Evolutionary conservation across 2,888 invertebrate species (phyloP).

Genomic region (Acleris laterana): DNA sequence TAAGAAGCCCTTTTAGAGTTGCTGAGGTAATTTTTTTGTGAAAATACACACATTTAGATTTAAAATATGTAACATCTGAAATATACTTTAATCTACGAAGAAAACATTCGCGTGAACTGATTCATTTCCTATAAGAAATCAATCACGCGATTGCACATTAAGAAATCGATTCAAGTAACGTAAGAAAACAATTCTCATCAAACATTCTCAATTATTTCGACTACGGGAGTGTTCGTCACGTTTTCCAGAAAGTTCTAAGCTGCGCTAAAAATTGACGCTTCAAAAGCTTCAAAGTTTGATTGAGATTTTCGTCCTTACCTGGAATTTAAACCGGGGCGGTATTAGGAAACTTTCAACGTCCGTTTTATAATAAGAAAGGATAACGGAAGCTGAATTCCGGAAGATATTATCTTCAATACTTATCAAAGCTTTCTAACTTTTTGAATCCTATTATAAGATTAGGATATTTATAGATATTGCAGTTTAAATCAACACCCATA

Average conservation of each 20-base stretch:
- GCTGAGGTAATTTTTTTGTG: too few relatives aligned
- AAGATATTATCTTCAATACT: constrained; percentile 20
- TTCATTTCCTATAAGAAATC: too few relatives aligned
- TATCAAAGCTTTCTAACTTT: constrained; percentile 9
- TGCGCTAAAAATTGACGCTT: constrained; percentile 31
- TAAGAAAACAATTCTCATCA: neutral
- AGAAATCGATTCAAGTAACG: neutral
- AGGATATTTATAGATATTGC: neutral
- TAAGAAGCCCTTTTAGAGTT: too few relatives aligned
- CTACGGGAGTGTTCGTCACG: constrained; percentile 30
- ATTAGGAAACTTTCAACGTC: constrained; percentile 35
- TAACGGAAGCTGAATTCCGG: constrained; percentile 26
- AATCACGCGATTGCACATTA: too few relatives aligned
- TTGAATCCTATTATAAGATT: constrained; percentile 13
- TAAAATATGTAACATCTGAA: too few relatives aligned
- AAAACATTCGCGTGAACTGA: too few relatives aligned
- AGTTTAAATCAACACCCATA: neutral
- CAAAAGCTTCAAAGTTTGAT: constrained; percentile 37
- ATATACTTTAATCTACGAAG: too few relatives aligned
- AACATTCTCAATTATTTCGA: constrained; percentile 22
- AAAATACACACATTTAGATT: too few relatives aligned
- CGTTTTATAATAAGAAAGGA: constrained; percentile 35
- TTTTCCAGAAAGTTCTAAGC: constrained; percentile 29
- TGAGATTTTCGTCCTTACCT: constrained; percentile 37
- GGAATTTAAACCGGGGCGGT: constrained; percentile 31